Conservation (phyloP, 2,797 vertebrate species). For the Glyptemys insculpta region DNA sequence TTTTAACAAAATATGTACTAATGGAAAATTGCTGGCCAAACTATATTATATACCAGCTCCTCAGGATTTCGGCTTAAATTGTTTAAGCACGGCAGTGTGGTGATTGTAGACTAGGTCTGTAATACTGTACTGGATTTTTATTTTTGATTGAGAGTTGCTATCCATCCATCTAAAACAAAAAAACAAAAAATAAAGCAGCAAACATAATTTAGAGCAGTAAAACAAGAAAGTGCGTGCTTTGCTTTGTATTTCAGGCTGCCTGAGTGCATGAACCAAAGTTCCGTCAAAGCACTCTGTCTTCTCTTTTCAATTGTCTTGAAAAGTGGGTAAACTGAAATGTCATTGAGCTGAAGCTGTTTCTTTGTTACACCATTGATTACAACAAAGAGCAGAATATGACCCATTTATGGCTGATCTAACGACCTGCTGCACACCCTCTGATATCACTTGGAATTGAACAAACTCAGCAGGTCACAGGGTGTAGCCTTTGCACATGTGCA, state of each 20-base stretch:
- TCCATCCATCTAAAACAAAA: background rate
- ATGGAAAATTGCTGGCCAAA: background rate
- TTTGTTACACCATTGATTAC: constrained; percentile 54
- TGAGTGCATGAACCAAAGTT: background rate
- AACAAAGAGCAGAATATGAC: constrained; percentile 9
- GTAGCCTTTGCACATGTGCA: background rate
- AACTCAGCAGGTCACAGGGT: accelerated
- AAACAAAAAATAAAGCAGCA: background rate
- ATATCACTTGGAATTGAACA: background rate
- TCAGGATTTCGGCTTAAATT: background rate
- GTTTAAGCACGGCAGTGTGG: background rate
- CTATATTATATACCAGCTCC: background rate
- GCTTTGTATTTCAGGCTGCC: background rate
- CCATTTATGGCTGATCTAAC: constrained; percentile 29
- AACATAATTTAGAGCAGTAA: background rate
- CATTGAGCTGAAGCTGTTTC: constrained; percentile 45
- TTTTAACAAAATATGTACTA: background rate
- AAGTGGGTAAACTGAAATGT: constrained; percentile 48
- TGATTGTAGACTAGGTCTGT: background rate
- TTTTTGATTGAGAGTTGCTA: background rate
- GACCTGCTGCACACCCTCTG: constrained; percentile 7
- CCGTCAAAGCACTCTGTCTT: background rate
- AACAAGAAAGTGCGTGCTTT: background rate
- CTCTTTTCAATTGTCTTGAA: constrained; percentile 8
- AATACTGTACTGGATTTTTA: background rate